Evolutionary conservation across 2,888 invertebrate genomes (phyloP).

Genomic region (Vandiemenella viatica): DNA sequence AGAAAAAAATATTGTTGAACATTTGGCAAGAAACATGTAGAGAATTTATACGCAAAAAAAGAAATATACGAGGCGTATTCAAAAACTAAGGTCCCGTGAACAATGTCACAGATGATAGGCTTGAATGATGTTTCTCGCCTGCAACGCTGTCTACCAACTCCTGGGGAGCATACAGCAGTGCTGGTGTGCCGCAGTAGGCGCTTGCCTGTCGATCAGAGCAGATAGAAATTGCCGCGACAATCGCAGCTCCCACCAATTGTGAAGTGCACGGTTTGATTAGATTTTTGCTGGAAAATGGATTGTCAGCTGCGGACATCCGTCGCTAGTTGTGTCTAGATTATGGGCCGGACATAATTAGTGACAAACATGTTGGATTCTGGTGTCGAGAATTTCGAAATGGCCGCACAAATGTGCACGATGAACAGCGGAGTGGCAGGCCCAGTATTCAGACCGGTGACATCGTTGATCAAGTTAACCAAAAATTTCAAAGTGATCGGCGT

Average conservation of each 20-base stretch:
- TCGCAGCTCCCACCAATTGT: background rate
- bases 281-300: background rate
- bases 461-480: background rate
- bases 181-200: background rate
- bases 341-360: background rate
- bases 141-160: too few species aligned
- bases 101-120: background rate
- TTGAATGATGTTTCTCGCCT: background rate
- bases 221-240: background rate
- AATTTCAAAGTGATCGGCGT: background rate
- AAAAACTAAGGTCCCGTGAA: background rate
- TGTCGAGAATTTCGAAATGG: background rate
- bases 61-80: background rate
- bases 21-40: too few species aligned
- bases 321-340: background rate
- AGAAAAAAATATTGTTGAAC: too few species aligned
- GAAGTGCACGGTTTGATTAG: background rate
- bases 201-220: background rate
- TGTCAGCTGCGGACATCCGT: background rate
- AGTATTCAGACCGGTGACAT: too few species aligned
- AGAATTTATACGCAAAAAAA: background rate
- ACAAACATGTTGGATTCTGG: background rate
- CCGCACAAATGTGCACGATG: background rate
- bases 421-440: background rate
- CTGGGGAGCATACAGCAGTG: too few species aligned